phyloP scores from a whole-genome alignment of 2,888 invertebrate species.

The Acanthosoma haemorrhoidale region DNA sequence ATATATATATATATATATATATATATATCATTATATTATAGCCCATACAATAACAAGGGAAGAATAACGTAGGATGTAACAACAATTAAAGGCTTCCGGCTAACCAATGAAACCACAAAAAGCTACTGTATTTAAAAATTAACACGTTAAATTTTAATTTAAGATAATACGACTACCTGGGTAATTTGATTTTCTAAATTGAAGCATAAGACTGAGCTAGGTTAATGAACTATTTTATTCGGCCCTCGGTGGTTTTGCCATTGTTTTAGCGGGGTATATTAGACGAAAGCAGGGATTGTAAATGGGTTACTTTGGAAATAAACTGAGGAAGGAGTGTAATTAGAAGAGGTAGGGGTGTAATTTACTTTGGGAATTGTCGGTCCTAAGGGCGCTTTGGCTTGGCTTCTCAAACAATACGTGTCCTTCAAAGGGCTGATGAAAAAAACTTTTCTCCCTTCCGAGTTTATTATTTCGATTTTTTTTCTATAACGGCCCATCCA shows the following conservation, averaged over 20 bases:
- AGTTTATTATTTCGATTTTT: not conserved
- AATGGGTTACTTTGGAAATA: not conserved
- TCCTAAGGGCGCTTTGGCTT: too few relatives aligned
- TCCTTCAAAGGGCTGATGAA: not conserved
- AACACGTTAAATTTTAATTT: too few relatives aligned
- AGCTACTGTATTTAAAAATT: too few relatives aligned
- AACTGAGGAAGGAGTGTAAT: slow-evolving; percentile 4
- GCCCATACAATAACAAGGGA: too few relatives aligned
- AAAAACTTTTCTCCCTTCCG: not conserved
- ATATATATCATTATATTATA: too few relatives aligned
- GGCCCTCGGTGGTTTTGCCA: not conserved
- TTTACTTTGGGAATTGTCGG: not conserved
- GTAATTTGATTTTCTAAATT: too few relatives aligned
- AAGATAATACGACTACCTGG: too few relatives aligned
- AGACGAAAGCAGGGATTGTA: not conserved
- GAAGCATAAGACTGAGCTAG: not conserved
- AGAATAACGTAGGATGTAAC: too few relatives aligned
- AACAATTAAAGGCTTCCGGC: too few relatives aligned
- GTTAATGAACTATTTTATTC: not conserved
- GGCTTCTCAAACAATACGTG: not conserved
- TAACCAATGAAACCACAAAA: too few relatives aligned
- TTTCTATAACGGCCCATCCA: too few relatives aligned
- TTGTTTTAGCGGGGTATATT: not conserved
- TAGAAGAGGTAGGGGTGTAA: not conserved
- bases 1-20: too few relatives aligned